phyloP scores from a whole-genome alignment of 2,888 invertebrate genomes.

The Noctua pronuba region DNA sequence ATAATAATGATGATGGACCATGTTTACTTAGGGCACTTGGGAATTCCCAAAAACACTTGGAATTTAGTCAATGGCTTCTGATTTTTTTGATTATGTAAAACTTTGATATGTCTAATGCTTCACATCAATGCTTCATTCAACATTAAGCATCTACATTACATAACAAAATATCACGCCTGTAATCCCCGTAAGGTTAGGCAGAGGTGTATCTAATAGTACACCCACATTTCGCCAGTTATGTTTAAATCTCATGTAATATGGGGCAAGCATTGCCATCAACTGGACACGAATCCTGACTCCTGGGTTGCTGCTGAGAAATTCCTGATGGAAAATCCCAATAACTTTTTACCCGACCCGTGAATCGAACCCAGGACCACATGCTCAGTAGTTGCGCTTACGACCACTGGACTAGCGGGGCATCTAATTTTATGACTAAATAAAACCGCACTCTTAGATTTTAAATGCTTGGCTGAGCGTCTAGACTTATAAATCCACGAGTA shows the following conservation, averaged over 20 bases:
- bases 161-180: background rate
- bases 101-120: background rate
- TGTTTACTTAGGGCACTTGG: background rate
- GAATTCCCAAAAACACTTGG: background rate
- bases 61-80: slow-evolving; percentile 12
- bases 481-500: background rate
- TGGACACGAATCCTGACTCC: background rate
- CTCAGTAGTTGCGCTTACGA: no score
- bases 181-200: background rate
- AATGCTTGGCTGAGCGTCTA: background rate
- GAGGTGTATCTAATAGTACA: background rate
- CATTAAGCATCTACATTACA: background rate
- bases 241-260: background rate
- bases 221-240: background rate
- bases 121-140: no score
- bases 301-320: background rate
- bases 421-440: no score
- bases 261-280: background rate
- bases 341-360: no score
- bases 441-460: background rate
- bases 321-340: background rate
- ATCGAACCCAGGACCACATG: no score
- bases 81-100: background rate
- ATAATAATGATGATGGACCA: slow-evolving; percentile 14
- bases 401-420: no score